Conservation (phyloP, 2,113 vertebrate genomes). For the Cathartes aura region DNA sequence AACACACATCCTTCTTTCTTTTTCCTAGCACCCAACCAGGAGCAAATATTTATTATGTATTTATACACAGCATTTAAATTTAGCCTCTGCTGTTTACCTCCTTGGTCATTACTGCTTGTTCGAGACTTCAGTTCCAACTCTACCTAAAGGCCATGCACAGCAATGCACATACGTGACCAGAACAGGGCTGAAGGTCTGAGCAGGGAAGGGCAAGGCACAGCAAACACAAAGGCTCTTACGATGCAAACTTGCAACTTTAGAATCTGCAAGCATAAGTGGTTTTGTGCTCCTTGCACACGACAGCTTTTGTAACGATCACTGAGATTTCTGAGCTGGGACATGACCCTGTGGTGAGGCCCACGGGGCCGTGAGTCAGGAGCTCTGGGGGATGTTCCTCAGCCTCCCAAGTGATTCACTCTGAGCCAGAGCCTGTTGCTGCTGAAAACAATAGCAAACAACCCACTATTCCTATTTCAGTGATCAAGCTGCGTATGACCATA, state of each 20-base stretch:
- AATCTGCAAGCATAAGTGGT: neutral
- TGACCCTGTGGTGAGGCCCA: neutral
- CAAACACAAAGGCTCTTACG: neutral
- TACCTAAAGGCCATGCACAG: neutral
- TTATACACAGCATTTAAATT: neutral
- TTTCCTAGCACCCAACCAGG: neutral
- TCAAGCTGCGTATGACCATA: neutral
- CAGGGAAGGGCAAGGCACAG: neutral
- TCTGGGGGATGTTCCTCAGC: neutral
- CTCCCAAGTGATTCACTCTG: neutral
- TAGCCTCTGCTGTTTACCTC: neutral
- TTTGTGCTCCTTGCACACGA: neutral
- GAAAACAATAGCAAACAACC: neutral
- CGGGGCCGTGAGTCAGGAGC: neutral
- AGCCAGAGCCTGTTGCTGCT: neutral
- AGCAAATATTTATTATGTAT: neutral
- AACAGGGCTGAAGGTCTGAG: neutral
- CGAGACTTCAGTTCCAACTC: neutral
- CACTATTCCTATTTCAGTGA: neutral
- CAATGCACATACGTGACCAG: neutral
- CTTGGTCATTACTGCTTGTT: neutral
- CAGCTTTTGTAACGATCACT: neutral
- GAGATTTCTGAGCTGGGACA: neutral
- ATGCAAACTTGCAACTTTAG: neutral
- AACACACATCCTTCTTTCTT: neutral